These are phyloP conservation scores for Nysson spinosus DNA, from an alignment of 2,888 invertebrate genomes.

Conservation along the genomic window DNA sequence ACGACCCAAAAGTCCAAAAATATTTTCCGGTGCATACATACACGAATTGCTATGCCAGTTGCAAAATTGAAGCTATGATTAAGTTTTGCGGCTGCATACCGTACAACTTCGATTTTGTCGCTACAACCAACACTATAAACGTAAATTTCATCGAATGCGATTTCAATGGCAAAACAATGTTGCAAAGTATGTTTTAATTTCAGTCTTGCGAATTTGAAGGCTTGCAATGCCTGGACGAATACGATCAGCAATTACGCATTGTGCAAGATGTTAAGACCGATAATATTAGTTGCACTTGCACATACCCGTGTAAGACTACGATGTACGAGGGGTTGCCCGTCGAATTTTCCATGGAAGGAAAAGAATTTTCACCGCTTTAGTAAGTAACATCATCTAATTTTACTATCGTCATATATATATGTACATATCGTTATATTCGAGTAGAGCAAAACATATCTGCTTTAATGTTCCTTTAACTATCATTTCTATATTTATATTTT, in stretches of 20 bases:
- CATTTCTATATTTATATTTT: too few relatives aligned
- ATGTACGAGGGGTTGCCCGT: conserved; percentile 7
- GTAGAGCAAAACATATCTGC: too few relatives aligned
- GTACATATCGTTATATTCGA: too few relatives aligned
- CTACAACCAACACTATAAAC: conserved; percentile 27
- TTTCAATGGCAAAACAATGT: too few relatives aligned
- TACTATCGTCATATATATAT: too few relatives aligned
- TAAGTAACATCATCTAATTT: too few relatives aligned
- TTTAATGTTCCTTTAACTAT: too few relatives aligned
- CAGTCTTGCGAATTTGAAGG: conserved; percentile 28
- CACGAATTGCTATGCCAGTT: conserved; percentile 69
- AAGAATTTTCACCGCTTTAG: too few relatives aligned
- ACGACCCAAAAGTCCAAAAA: conserved; percentile 52
- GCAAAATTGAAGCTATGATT: conserved; percentile 53
- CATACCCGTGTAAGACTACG: conserved; percentile 20
- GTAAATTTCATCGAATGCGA: conserved; percentile 21
- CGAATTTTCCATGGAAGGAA: too few relatives aligned
- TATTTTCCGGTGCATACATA: conserved; percentile 67
- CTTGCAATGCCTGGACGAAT: conserved; percentile 22
- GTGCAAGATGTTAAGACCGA: background rate
- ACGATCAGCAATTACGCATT: conserved; percentile 4
- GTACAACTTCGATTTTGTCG: conserved; percentile 63
- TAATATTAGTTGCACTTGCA: conserved; percentile 41
- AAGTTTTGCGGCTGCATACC: conserved; percentile 70
- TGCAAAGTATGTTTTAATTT: background rate